phyloP scores from a whole-genome alignment of 23 tunicate genomes.

The Styela clava region DNA sequence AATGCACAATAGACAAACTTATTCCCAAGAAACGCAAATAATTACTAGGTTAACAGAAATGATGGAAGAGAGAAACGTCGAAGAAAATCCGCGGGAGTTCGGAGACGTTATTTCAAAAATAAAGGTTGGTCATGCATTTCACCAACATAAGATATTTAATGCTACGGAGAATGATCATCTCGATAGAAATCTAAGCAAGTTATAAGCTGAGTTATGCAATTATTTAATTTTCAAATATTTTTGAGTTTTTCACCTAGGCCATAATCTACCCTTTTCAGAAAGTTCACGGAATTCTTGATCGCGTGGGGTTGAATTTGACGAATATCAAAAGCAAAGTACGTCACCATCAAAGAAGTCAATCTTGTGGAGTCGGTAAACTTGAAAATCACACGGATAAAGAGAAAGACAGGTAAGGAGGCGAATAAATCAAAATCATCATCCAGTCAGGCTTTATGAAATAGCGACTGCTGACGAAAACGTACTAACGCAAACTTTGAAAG shows the following conservation, averaged over 20 bases:
- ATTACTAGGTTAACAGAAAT: background rate
- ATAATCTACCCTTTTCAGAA: too few relatives aligned
- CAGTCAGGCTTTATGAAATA: too few relatives aligned
- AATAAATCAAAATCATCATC: too few relatives aligned
- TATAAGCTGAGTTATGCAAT: too few relatives aligned
- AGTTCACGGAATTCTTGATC: background rate
- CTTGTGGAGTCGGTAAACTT: background rate
- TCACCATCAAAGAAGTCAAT: background rate
- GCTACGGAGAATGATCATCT: too few relatives aligned
- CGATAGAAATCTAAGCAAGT: too few relatives aligned
- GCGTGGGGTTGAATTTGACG: background rate
- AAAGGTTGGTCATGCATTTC: background rate
- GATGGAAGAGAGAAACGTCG: background rate
- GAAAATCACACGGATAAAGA: background rate
- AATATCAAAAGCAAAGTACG: background rate
- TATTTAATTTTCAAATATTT: too few relatives aligned
- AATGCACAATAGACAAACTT: background rate
- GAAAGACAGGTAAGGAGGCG: background rate
- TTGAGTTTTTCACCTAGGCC: too few relatives aligned
- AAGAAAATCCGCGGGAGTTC: background rate
- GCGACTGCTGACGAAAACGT: too few relatives aligned
- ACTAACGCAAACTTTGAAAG: too few relatives aligned
- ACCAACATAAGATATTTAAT: too few relatives aligned
- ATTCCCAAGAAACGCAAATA: background rate
- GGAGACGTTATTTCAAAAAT: background rate